These are phyloP conservation scores for Syrista parreyssii DNA, from an alignment of 2,888 invertebrate genomes.

Conservation along the genomic window DNA sequence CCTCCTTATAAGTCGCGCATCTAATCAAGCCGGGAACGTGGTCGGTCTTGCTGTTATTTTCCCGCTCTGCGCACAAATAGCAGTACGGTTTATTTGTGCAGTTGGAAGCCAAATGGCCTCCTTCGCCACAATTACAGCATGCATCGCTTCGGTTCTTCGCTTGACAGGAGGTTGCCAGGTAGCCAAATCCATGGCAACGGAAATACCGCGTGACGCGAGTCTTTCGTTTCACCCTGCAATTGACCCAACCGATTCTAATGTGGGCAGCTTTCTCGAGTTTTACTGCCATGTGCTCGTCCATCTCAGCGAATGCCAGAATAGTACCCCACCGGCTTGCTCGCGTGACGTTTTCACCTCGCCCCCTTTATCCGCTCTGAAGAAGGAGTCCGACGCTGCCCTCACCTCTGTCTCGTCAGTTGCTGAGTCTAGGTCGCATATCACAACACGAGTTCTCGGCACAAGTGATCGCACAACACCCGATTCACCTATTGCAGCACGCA, in stretches of 20 bases:
- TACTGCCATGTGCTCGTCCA: no score
- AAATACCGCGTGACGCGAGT: neutral
- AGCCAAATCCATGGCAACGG: conserved; percentile 15
- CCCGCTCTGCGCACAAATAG: conserved; percentile 17
- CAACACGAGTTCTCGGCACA: neutral
- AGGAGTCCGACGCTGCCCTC: no score
- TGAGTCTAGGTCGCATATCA: conserved; percentile 11
- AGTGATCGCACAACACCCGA: conserved; percentile 4
- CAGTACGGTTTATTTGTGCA: conserved; percentile 16
- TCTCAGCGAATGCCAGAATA: no score
- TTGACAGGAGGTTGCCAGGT: conserved; percentile 5
- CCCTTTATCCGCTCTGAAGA: no score
- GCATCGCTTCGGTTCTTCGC: conserved; percentile 11
- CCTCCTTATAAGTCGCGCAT: neutral
- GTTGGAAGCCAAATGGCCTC: conserved; percentile 16
- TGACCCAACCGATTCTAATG: conserved; percentile 11
- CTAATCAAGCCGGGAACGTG: conserved; percentile 9
- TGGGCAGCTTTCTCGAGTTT: no score
- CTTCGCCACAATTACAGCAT: conserved; percentile 22
- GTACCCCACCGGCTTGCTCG: no score
- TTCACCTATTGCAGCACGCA: neutral
- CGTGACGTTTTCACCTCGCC: no score
- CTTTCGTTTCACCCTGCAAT: conserved; percentile 5
- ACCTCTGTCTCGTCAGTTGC: no score
- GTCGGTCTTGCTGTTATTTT: neutral